These are phyloP conservation scores for Dastarcus helophoroides DNA, from an alignment of 2,888 invertebrate genomes.

Conservation along the genomic window DNA sequence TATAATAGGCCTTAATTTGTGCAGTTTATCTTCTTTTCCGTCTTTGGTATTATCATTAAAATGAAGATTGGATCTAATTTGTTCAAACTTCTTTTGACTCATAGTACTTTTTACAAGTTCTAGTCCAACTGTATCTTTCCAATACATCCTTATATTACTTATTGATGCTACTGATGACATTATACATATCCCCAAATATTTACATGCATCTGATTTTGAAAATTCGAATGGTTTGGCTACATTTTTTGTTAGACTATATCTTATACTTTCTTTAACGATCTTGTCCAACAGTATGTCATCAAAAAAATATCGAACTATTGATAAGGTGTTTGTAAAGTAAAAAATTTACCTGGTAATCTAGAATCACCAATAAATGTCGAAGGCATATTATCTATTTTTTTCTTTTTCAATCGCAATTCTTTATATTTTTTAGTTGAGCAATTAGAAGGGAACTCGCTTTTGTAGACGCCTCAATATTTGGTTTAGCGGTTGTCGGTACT, in stretches of 20 bases:
- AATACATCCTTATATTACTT: constrained; percentile 2
- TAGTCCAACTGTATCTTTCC: not conserved
- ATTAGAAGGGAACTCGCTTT: no score
- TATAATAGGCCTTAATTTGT: constrained; percentile 3
- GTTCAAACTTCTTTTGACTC: constrained; percentile 4
- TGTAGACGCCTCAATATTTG: no score
- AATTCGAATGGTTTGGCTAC: not conserved
- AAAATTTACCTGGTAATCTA: no score
- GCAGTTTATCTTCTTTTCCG: not conserved
- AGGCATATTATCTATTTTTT: no score
- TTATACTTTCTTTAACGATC: not conserved
- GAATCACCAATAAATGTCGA: no score
- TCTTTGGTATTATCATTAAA: constrained; percentile 1
- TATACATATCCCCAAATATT: constrained; percentile 3
- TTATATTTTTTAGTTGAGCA: no score
- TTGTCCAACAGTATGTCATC: constrained; percentile 2
- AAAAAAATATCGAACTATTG: no score
- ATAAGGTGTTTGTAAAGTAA: no score
- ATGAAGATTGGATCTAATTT: constrained; percentile 1
- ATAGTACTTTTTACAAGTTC: not conserved
- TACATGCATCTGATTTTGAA: not conserved
- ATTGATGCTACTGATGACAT: constrained; percentile 2
- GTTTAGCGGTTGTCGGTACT: no score
- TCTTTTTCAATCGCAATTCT: no score
- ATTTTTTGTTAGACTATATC: constrained; percentile 1